Evolutionary conservation across 2,113 vertebrate species (phyloP).

Genomic region (Hylia prasina): DNA sequence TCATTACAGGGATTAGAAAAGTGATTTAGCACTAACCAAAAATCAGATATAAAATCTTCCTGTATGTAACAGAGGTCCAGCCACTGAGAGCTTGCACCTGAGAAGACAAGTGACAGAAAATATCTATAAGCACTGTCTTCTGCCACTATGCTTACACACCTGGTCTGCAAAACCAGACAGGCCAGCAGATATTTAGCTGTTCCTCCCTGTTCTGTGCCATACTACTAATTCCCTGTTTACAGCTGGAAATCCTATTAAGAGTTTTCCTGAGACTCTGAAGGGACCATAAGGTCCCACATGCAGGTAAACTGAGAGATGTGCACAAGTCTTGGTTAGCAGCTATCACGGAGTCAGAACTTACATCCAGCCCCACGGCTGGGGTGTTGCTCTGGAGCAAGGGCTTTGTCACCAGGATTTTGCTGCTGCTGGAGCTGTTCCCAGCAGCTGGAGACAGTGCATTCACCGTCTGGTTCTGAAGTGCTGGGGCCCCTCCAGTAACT

Average conservation of each 20-base stretch:
- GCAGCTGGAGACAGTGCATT: constrained; percentile 65
- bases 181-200: background rate
- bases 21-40: background rate
- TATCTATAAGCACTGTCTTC: background rate
- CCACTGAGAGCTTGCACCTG: background rate
- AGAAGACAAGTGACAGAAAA: background rate
- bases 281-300: background rate
- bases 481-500: constrained; percentile 65
- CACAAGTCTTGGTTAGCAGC: background rate
- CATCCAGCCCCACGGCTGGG: constrained; percentile 56
- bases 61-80: background rate
- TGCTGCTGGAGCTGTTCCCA: background rate
- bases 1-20: background rate
- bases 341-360: constrained; percentile 56
- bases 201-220: background rate
- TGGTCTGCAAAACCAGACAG: background rate
- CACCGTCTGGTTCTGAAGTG: constrained; percentile 69
- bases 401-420: constrained; percentile 55
- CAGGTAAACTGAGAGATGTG: background rate
- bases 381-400: constrained; percentile 50
- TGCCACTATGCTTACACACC: background rate
- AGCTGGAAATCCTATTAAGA: background rate
- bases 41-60: background rate
- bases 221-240: background rate
- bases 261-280: background rate